A percentile compares a stretch with the other conserved stretches of the same genome.
These are phyloP conservation scores for Microplitis demolitor DNA, from an alignment of 1,140 invertebrate genomes.

Conservation along the genomic window DNA sequence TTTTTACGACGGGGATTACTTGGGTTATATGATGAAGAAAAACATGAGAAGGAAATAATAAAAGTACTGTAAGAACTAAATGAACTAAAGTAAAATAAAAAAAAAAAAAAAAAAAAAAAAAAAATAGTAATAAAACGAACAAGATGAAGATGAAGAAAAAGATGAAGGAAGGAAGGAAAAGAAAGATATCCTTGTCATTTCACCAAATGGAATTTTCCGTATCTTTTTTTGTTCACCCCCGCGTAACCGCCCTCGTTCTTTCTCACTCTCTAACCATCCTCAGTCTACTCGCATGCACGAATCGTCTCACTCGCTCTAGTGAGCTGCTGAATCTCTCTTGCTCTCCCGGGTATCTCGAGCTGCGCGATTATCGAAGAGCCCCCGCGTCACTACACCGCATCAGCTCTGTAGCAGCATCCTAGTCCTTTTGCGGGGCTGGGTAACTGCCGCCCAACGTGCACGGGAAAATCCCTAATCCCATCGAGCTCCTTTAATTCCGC, in stretches of 20 bases:
- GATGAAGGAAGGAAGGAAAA: neutral
- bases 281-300: neutral
- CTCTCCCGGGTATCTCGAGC: slow-evolving; percentile 9
- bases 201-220: slow-evolving; percentile 1
- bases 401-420: neutral
- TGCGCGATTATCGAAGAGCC: slow-evolving; percentile 22
- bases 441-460: too few species aligned
- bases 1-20: slow-evolving; percentile 14
- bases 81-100: too few species aligned
- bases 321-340: neutral
- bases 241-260: neutral
- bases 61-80: too few species aligned
- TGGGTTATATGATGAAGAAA: neutral
- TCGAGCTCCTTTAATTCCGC: too few species aligned
- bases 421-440: neutral
- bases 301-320: neutral
- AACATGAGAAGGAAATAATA: neutral
- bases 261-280: neutral
- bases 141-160: too few species aligned
- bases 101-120: too few species aligned
- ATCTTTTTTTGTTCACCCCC: neutral
- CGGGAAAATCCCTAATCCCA: too few species aligned
- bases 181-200: neutral
- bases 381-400: too few species aligned
- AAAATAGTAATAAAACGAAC: too few species aligned